A percentile compares a stretch with the other conserved stretches of the same genome.
These are phyloP conservation scores for Heterochromis multidens DNA, from an alignment of 2,113 vertebrate species.

Conservation along the genomic window DNA sequence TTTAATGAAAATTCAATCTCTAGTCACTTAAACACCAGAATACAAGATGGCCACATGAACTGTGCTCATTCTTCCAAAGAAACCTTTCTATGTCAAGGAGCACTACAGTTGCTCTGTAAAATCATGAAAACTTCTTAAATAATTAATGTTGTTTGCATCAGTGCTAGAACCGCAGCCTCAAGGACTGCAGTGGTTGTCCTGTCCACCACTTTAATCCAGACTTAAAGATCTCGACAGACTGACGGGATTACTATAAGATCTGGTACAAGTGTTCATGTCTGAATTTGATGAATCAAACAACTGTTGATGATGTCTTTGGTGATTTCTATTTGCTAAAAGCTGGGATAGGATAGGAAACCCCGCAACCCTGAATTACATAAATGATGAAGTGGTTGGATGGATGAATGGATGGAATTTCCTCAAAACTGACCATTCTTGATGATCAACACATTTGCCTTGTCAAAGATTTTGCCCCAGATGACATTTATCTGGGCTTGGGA, in stretches of 20 bases:
- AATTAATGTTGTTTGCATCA: neutral
- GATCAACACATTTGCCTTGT: neutral
- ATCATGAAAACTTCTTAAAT: neutral
- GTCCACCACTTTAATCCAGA: neutral
- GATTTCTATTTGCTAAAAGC: neutral
- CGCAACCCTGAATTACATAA: neutral
- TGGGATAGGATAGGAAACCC: neutral
- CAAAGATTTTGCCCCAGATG: neutral
- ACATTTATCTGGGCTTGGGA: no score
- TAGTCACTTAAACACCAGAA: neutral
- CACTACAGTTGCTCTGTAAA: neutral
- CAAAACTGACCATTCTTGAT: neutral
- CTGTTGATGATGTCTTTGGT: neutral
- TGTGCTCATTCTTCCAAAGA: neutral
- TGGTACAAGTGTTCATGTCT: neutral
- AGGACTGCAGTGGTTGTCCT: neutral
- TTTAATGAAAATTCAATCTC: neutral
- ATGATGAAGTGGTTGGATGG: no score
- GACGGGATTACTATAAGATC: neutral
- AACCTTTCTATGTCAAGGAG: neutral
- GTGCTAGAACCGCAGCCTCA: neutral
- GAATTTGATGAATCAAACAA: neutral
- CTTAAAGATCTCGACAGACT: neutral
- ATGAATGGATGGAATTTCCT: neutral
- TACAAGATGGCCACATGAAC: fast-evolving